Evolutionary conservation across 2,888 invertebrate genomes (phyloP).

Genomic region (Stegophylla sp.): DNA sequence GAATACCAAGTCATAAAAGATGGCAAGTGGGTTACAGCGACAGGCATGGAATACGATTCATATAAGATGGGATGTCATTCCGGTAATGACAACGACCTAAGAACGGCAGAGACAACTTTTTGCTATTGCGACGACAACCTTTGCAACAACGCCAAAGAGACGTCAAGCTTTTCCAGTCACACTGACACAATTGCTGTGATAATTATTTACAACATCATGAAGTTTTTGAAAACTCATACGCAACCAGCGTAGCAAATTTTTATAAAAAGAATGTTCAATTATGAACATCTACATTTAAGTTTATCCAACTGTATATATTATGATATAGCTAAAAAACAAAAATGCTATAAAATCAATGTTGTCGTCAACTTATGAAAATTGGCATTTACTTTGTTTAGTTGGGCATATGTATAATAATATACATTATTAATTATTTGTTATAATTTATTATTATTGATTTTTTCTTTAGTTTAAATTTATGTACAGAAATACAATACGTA

Average conservation of each 20-base stretch:
- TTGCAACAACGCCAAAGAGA: slow-evolving; percentile 72
- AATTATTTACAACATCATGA: slow-evolving; percentile 71
- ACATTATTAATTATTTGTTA: slow-evolving; percentile 14
- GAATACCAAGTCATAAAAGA: slow-evolving; percentile 71
- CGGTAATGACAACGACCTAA: slow-evolving; percentile 72
- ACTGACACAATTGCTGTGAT: slow-evolving; percentile 72
- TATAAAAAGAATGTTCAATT: background rate
- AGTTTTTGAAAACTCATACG: slow-evolving; percentile 66
- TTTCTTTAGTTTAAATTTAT: background rate
- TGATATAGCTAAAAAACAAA: slow-evolving; percentile 6
- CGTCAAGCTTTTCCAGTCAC: slow-evolving; percentile 64
- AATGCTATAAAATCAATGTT: background rate
- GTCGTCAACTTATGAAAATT: background rate
- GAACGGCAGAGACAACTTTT: slow-evolving; percentile 71
- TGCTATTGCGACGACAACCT: slow-evolving; percentile 79
- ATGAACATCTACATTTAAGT: background rate
- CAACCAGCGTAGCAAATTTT: slow-evolving; percentile 35
- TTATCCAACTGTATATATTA: background rate
- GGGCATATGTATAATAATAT: slow-evolving; percentile 11
- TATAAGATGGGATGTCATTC: slow-evolving; percentile 76
- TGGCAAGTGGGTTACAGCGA: slow-evolving; percentile 72
- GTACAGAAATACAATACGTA: background rate
- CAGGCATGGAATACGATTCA: slow-evolving; percentile 72
- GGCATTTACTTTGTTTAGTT: background rate
- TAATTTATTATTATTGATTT: slow-evolving; percentile 23